These are phyloP conservation scores for Trypoxylus dichotomus DNA, from an alignment of 1,140 invertebrate genomes.

Conservation along the genomic window DNA sequence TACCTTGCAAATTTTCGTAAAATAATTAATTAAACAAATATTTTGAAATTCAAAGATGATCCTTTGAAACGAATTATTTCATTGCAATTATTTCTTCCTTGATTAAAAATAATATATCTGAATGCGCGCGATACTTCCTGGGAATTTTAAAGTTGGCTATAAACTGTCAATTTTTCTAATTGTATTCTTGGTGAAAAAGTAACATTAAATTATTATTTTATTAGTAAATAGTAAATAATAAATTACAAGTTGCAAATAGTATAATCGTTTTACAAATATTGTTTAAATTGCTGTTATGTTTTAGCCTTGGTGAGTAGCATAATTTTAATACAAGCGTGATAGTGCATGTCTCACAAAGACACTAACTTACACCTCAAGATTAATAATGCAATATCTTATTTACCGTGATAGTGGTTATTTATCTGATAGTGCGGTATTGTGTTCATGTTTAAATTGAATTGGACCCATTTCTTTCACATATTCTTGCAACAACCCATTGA, in stretches of 20 bases:
- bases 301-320: slow-evolving; percentile 28
- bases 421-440: not conserved
- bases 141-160: slow-evolving; percentile 17
- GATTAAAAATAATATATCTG: not conserved
- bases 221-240: slow-evolving; percentile 38
- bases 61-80: not conserved
- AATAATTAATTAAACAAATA: not conserved
- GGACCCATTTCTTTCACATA: not conserved
- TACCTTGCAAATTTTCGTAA: not conserved
- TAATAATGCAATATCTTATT: slow-evolving; percentile 20
- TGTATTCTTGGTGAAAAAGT: slow-evolving; percentile 36
- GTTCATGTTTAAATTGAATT: not conserved
- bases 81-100: not conserved
- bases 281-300: slow-evolving; percentile 26
- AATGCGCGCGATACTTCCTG: slow-evolving; percentile 8
- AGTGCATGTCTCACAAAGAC: slow-evolving; percentile 9
- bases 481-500: too few relatives aligned
- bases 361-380: slow-evolving; percentile 4
- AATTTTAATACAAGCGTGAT: not conserved
- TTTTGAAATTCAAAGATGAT: not conserved
- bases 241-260: slow-evolving; percentile 37
- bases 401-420: not conserved
- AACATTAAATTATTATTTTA: slow-evolving; percentile 40
- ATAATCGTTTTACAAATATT: slow-evolving; percentile 29
- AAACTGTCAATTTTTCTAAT: slow-evolving; percentile 39